Conservation (phyloP, 2,113 vertebrate species). For the Elephas maximus region DNA sequence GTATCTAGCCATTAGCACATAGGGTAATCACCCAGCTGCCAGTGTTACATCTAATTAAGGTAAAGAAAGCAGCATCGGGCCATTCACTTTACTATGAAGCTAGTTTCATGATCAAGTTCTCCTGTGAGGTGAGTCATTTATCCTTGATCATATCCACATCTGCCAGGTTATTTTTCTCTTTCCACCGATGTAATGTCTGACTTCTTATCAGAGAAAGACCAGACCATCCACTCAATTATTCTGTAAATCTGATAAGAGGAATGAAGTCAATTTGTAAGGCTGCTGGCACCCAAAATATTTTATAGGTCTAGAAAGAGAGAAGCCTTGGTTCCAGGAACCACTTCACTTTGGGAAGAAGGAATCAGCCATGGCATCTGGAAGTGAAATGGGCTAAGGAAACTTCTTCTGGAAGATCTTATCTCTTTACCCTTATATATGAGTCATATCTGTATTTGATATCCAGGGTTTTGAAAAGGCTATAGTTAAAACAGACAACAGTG, state of each 20-base stretch:
- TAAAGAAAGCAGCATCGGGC: background rate
- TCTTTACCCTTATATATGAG: background rate
- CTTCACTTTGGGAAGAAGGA: conserved; percentile 15
- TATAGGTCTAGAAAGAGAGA: conserved; percentile 20
- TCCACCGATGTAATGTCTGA: background rate
- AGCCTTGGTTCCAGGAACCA: conserved; percentile 36
- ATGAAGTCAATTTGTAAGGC: conserved; percentile 54
- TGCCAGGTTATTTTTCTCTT: conserved; percentile 51
- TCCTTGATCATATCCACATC: conserved; percentile 33
- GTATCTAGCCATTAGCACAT: conserved; percentile 47
- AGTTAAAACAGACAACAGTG: background rate
- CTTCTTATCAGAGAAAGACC: conserved; percentile 72
- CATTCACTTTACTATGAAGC: background rate
- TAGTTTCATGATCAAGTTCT: conserved; percentile 29
- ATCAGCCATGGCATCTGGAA: background rate
- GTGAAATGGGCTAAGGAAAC: background rate
- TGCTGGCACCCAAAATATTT: conserved; percentile 50
- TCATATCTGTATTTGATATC: background rate
- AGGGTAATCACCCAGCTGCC: conserved; percentile 60
- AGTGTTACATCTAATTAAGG: conserved; percentile 66
- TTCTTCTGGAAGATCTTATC: background rate
- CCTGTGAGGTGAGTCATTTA: conserved; percentile 48
- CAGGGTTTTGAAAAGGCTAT: background rate
- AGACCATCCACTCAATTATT: conserved; percentile 71
- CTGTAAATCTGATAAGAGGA: conserved; percentile 76